phyloP scores from a whole-genome alignment of 2,113 vertebrate genomes.

The Grammomys dolichurus region DNA sequence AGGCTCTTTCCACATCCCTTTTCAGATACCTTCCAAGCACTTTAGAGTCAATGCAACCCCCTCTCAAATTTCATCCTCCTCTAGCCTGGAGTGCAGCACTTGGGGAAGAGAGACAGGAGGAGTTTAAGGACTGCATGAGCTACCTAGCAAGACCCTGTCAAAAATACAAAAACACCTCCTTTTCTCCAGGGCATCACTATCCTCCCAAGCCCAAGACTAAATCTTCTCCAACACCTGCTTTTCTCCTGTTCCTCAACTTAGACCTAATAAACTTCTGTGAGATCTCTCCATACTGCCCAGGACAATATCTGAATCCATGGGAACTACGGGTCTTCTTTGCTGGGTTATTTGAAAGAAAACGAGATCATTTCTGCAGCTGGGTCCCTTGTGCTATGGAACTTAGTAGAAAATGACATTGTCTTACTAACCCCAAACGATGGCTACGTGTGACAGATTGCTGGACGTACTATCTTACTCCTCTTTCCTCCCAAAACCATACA shows the following conservation, averaged over 20 bases:
- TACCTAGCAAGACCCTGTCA: background rate
- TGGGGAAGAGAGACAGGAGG: background rate
- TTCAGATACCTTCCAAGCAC: background rate
- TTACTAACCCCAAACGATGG: constrained; percentile 50
- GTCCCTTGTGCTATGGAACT: background rate
- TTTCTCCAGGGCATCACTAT: background rate
- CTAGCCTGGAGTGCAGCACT: background rate
- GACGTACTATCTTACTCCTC: background rate
- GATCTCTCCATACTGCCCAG: background rate
- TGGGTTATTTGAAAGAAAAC: background rate
- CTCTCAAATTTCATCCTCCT: constrained; percentile 1
- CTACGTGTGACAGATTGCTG: background rate
- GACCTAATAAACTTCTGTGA: background rate
- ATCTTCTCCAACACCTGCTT: constrained; percentile 7
- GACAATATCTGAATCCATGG: background rate
- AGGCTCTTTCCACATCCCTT: background rate
- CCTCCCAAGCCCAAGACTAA: background rate
- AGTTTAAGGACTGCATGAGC: background rate
- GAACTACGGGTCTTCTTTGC: constrained; percentile 12
- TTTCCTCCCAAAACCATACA: background rate
- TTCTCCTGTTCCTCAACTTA: background rate
- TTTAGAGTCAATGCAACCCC: background rate
- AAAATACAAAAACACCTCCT: background rate
- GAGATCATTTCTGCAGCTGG: background rate
- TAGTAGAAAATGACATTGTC: constrained; percentile 36